phyloP scores from a whole-genome alignment of 53 echinoderm and acorn worm genomes.

The Temnopleurus reevesii region DNA sequence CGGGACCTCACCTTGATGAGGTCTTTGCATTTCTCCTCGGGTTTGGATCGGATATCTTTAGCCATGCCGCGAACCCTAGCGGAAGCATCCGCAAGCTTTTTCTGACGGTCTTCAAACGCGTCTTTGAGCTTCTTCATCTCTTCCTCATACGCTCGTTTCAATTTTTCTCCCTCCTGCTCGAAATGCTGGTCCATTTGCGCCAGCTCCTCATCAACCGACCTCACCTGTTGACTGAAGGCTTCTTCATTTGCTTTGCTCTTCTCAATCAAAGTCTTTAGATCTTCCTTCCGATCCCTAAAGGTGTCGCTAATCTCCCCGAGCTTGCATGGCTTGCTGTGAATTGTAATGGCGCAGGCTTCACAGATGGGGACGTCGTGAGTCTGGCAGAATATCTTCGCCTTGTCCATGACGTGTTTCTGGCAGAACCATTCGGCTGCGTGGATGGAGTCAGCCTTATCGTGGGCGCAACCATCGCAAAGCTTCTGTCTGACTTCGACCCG shows the following conservation, averaged over 20 bases:
- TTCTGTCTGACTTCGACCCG: slow-evolving; percentile 25
- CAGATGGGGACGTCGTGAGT: slow-evolving; percentile 28
- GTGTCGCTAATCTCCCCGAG: neutral
- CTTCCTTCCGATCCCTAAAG: neutral
- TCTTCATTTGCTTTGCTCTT: neutral
- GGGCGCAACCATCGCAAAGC: slow-evolving; percentile 40
- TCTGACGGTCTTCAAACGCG: neutral
- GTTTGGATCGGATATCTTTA: neutral
- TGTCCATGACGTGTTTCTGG: slow-evolving; percentile 11
- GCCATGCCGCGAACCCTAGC: neutral
- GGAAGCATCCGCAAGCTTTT: neutral
- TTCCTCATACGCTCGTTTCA: neutral
- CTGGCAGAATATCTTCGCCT: slow-evolving; percentile 35
- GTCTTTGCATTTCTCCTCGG: neutral
- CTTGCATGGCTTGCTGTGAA: slow-evolving; percentile 22
- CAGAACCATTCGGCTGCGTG: slow-evolving; percentile 15
- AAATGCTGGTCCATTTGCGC: neutral
- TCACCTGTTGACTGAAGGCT: neutral
- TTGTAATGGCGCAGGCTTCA: slow-evolving; percentile 26
- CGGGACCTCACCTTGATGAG: neutral
- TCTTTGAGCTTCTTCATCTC: neutral
- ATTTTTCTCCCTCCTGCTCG: neutral
- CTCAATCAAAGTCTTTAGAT: neutral
- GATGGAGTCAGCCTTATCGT: neutral
- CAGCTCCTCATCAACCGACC: neutral